These are phyloP conservation scores for Tineola bisselliella DNA, from an alignment of 2,888 invertebrate species.

Conservation along the genomic window DNA sequence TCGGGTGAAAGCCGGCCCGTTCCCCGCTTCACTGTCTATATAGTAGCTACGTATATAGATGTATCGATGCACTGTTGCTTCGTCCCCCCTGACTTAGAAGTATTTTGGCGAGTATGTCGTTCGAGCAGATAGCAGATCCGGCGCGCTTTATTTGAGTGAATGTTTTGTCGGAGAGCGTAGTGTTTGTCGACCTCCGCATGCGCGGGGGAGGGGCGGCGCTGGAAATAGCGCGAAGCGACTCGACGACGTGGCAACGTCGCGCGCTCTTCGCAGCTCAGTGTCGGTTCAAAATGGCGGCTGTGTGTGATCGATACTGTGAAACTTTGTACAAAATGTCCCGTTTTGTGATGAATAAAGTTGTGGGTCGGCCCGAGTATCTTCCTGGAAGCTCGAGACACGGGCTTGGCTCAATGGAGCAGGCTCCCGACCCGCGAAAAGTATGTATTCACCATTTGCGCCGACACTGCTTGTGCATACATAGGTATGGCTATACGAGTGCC, in stretches of 20 bases:
- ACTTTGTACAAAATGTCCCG: constrained; percentile 57
- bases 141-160: constrained; percentile 33
- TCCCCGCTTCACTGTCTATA: not conserved
- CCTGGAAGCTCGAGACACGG: constrained; percentile 49
- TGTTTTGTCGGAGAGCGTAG: constrained; percentile 7
- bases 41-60: not conserved
- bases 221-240: constrained; percentile 52
- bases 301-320: constrained; percentile 67
- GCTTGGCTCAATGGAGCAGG: constrained; percentile 43
- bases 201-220: constrained; percentile 28
- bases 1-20: constrained; percentile 53
- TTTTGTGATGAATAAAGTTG: constrained; percentile 58
- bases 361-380: constrained; percentile 57
- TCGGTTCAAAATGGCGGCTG: constrained; percentile 67
- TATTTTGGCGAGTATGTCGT: constrained; percentile 30
- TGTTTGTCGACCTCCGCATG: constrained; percentile 50
- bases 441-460: constrained; percentile 65
- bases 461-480: constrained; percentile 38
- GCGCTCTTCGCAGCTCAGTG: constrained; percentile 41
- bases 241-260: constrained; percentile 59
- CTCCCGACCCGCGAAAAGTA: constrained; percentile 58
- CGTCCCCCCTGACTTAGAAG: constrained; percentile 22
- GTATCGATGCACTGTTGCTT: constrained; percentile 26
- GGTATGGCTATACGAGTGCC: constrained; percentile 37
- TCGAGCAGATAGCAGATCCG: constrained; percentile 24